Evolutionary conservation across 2,797 vertebrate genomes (phyloP), one percentile per base, ranked within the genome.

Genomic region (Ammospiza maritima): DNA sequence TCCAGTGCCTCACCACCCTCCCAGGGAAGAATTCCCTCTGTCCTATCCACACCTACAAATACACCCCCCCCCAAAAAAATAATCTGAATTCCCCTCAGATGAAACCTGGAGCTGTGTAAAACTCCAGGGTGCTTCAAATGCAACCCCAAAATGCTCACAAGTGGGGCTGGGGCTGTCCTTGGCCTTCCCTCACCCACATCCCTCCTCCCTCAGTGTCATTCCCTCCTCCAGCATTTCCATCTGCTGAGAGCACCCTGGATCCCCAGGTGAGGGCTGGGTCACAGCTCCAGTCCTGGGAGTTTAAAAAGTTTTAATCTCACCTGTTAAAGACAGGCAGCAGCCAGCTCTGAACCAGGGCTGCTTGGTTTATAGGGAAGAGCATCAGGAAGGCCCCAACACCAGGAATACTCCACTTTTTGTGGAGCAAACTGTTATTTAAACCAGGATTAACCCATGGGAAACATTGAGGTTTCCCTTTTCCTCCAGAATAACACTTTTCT

Each of bases 401-500:
- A 12, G 60, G 21, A 84, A 57, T 25, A 5, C 6, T 16, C 16
- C 51, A 19, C 6, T 42, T 65, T 42, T 50, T 48, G 8, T 51
- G 32, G 13, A 79, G 34, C 45, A 57, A 15, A 9, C 3, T 11
- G 14, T 19, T 26, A 1, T 4, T 42, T 14, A 84, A 57, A 53
- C 42, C 40, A 21, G 57, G 26, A 77, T 53, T 86, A 83, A 76
- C 42, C 51, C 30, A 6, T 3, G 9, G 42, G 10, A 40, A 69
- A 65, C 4, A 11, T 0, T n/a, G 32, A 69, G 27, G 20, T 36
- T 88, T 85, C 19, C 30, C 4, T 71, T 77, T 58, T 25, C n/a
- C 42, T 57, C n/a, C 25, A 16, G 19, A 67, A 27, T 12, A 23
- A 16, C 0, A 0, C 10, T 1, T 1, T 13, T 48, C 30, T 60